These are phyloP conservation scores for Amphiura filiformis DNA, from an alignment of 35 echinoderm and acorn worm genomes.

Conservation along the genomic window DNA sequence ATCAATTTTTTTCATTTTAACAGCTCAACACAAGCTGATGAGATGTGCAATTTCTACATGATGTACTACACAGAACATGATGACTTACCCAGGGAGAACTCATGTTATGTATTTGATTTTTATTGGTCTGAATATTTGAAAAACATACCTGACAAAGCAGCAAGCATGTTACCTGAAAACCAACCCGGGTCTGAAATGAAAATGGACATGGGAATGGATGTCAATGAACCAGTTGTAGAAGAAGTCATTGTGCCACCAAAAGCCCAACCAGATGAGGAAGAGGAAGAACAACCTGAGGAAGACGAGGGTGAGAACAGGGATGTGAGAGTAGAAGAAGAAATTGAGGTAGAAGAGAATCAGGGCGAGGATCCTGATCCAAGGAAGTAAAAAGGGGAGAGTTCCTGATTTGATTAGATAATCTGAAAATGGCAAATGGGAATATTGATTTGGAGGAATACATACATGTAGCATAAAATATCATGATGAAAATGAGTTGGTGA, in stretches of 20 bases:
- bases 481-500: too few species aligned
- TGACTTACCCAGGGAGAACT: constrained; percentile 38
- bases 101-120: constrained; percentile 53
- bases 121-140: constrained; percentile 67
- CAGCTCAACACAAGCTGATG: constrained; percentile 74
- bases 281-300: neutral
- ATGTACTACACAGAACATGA: constrained; percentile 85
- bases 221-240: neutral
- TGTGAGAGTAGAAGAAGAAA: neutral
- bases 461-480: too few species aligned
- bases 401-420: too few species aligned
- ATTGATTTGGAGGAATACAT: too few species aligned
- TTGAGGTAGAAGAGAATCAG: neutral
- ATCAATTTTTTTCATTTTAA: too few species aligned
- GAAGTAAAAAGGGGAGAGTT: too few species aligned
- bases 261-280: neutral
- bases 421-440: too few species aligned
- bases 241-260: neutral
- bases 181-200: neutral
- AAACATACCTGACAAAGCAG: constrained; percentile 82
- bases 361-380: neutral
- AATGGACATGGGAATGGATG: neutral
- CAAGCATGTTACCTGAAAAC: constrained; percentile 54
- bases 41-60: constrained; percentile 99
- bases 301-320: neutral